Base-by-base conservation (phyloP, 30 jellyfish, hydroid and myxozoan species). In the Cassiopea andromeda region DNA sequence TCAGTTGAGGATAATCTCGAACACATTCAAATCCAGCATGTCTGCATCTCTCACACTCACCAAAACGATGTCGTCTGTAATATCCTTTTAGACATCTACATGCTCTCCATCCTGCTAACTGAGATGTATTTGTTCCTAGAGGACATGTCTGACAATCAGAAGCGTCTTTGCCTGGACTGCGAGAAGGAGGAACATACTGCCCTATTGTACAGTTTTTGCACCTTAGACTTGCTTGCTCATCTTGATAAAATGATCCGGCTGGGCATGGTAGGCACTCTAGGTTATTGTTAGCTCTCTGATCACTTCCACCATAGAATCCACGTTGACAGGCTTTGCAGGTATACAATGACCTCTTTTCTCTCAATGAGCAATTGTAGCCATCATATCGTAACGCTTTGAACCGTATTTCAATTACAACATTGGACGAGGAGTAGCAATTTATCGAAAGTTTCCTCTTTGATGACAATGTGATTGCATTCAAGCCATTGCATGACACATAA, bases 131-230 rank as follows among this genome's bases (percentile, higher is more conserved):
- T 1, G 95, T 88, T 19, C 90, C 90, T 7, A n/a, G 46, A 7
- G 95, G 95, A 75, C 95, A 88, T 2, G 95, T 88, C 46, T 44
- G 46, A 71, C 95, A 88, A 48, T 48, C 82, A 13, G 80, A 72
- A 7, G 87, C 78, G 27, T 69, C 66, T 58, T 48, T 78, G 46
- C 95, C 95, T 13, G 90, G 90, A 1, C 80, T 64, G 15, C 75
- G 68, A 5, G n/a, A 50, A n/a, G 90, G 90, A 43, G 85, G 85
- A 44, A 88, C 95, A 69, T 9, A 78, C 75, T 88, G 95, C 61
- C 95, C 95, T 0, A 15, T 14, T 1, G 85, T 83, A 79, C 95
- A 88, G 13, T 1, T 46, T 50, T 88, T 88, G 90, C 95, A 88
- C 7, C 48, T 18, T 1, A 66, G 69, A 48, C 45, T 18, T 16